Conservation (phyloP, 2,888 invertebrate genomes). For the Eulithis prunata region DNA sequence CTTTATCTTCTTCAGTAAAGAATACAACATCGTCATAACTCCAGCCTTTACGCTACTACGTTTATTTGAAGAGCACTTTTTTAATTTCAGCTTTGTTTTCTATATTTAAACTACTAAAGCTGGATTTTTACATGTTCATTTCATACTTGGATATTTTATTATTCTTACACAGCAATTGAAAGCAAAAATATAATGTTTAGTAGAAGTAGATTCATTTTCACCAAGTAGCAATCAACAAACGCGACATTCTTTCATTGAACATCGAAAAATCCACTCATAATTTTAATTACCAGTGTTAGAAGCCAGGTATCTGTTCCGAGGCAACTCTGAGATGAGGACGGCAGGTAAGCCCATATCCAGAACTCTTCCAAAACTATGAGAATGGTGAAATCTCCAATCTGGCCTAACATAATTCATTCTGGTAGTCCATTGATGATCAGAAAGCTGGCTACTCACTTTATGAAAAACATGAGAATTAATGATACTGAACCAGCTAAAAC, state of each 20-base stretch:
- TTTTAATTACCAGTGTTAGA: conserved; percentile 2
- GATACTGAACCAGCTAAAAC: background rate
- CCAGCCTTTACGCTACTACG: background rate
- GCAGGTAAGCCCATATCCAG: conserved; percentile 24
- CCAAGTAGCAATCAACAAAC: too few relatives aligned
- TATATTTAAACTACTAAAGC: background rate
- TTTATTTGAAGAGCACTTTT: background rate
- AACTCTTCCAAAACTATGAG: conserved; percentile 25
- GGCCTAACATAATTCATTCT: conserved; percentile 21
- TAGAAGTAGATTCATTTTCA: too few relatives aligned
- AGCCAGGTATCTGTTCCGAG: conserved; percentile 28
- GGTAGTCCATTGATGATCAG: conserved; percentile 21
- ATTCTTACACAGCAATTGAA: too few relatives aligned
- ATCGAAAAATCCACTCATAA: conserved; percentile 16
- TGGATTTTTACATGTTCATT: conserved; percentile 3
- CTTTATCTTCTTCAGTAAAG: too few relatives aligned
- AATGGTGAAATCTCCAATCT: conserved; percentile 18
- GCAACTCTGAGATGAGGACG: background rate
- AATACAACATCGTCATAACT: background rate
- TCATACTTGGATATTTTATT: too few relatives aligned
- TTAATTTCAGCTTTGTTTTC: background rate
- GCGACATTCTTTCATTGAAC: background rate
- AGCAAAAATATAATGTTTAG: too few relatives aligned
- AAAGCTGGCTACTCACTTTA: conserved; percentile 22
- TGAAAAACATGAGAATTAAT: background rate